Base-by-base conservation (phyloP, 2,888 invertebrate species). In the Nephrocerus scutellatus region DNA sequence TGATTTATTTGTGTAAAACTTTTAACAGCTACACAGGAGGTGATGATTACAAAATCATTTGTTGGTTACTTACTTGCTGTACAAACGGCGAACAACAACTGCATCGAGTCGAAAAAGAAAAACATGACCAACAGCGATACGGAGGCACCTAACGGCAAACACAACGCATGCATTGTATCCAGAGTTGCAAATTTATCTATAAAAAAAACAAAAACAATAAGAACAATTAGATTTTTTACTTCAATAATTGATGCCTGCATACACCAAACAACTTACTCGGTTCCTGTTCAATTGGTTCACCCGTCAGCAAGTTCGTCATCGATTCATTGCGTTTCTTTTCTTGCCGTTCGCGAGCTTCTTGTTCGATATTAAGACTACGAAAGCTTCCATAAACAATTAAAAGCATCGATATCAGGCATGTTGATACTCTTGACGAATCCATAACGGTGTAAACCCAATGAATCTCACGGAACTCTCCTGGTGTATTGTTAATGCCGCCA, bases 101-200 rank as follows among this genome's bases (percentile, higher is more conserved):
- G 96, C 86, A 96, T 92, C 40, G 95, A 95, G 72, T 96, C 96
- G 65, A 96, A 96, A 73, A 95, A 96, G 76, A 96, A 93, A 72
- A 96, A 96, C 95, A 96, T 96, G 60, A 96, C 82, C 46, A 96
- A 81, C 49, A 96, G 76, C 45, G 95, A 95, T 56, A 93, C 83
- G 48, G 95, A 95, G 55, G 96, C 95, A 60, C 93, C 93, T 48
- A 92, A 74, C 41, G 96, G 96, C 67, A 96, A 78, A 73, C 95
- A 93, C 59, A 96, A 77, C 55, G 95, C 96, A 71, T 96, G 96
- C 83, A 95, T 88, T 43, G 92, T 91, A 71, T 95, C 93, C 64
- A 96, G 72, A 1, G 95, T 95, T 70, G 95, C 93, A 49, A 95
- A 84, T 68, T 82, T 78, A 75, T 74, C 58, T 59, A 60, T 43